phyloP scores from a whole-genome alignment of 1,140 invertebrate species.

The Drosophila serrata region DNA sequence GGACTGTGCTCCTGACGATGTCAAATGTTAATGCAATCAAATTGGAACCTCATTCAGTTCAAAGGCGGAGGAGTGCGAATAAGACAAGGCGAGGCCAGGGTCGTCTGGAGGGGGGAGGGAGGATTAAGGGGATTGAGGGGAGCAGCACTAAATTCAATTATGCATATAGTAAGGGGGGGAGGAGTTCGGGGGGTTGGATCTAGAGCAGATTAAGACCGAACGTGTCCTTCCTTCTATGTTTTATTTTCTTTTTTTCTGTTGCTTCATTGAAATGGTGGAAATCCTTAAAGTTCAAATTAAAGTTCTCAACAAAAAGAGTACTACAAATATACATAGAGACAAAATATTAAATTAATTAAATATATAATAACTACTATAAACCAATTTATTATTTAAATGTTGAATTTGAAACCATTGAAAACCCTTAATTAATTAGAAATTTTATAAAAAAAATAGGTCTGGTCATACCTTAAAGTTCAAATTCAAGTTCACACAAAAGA shows the following conservation, averaged over 20 bases:
- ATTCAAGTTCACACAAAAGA: not conserved
- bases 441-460: not conserved
- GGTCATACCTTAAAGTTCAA: not conserved
- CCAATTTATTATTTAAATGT: too few relatives aligned
- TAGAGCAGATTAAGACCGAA: conserved; percentile 25
- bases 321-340: not conserved
- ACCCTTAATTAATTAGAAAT: not conserved
- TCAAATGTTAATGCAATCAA: conserved; percentile 67
- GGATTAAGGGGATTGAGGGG: conserved; percentile 5
- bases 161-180: conserved; percentile 14
- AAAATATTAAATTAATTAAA: not conserved
- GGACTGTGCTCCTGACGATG: conserved; percentile 42
- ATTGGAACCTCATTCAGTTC: conserved; percentile 61
- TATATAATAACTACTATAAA: too few relatives aligned
- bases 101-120: not conserved
- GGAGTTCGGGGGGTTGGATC: not conserved
- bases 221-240: conserved; percentile 30
- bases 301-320: not conserved
- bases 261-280: not conserved
- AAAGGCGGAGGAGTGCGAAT: conserved; percentile 33
- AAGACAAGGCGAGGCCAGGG: conserved; percentile 1
- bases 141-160: conserved; percentile 54
- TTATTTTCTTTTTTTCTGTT: not conserved
- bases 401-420: not conserved
- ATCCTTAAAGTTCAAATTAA: conserved; percentile 14